Conservation (phyloP, 2,113 vertebrate genomes). For the Phalacrocorax aristotelis region DNA sequence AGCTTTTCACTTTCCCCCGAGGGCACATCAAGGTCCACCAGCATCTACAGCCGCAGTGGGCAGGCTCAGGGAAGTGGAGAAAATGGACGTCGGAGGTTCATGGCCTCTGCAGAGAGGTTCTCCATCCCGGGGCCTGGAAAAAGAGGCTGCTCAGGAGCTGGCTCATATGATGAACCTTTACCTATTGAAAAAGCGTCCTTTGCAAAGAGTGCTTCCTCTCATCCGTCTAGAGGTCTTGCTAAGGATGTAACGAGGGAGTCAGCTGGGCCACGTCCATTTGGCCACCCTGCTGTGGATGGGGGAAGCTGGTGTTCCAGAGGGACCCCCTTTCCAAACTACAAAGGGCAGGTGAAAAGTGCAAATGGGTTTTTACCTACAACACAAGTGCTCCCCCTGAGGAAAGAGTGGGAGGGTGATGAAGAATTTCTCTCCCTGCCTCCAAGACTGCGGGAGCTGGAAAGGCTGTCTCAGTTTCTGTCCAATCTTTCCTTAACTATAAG, state of each 20-base stretch:
- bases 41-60: background rate
- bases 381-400: slow-evolving; percentile 44
- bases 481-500: slow-evolving; percentile 63
- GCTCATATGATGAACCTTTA: background rate
- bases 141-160: background rate
- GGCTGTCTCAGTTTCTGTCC: slow-evolving; percentile 78
- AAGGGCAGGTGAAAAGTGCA: background rate
- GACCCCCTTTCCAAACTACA: background rate
- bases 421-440: slow-evolving; percentile 87
- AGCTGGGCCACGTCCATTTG: background rate
- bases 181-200: slow-evolving; percentile 47
- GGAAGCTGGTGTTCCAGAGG: background rate
- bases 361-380: slow-evolving; percentile 59
- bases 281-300: background rate
- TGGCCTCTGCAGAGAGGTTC: background rate
- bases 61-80: background rate
- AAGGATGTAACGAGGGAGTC: background rate
- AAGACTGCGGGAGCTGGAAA: slow-evolving; percentile 80
- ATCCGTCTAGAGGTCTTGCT: background rate
- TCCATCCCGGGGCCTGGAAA: slow-evolving; percentile 20
- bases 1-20: slow-evolving; percentile 76
- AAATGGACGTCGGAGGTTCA: background rate
- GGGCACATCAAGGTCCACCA: slow-evolving; percentile 52
- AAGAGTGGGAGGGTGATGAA: slow-evolving; percentile 75
- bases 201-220: background rate